Evolutionary conservation across 2,797 vertebrate genomes (phyloP).

Genomic region (Anabacerthia variegaticeps): DNA sequence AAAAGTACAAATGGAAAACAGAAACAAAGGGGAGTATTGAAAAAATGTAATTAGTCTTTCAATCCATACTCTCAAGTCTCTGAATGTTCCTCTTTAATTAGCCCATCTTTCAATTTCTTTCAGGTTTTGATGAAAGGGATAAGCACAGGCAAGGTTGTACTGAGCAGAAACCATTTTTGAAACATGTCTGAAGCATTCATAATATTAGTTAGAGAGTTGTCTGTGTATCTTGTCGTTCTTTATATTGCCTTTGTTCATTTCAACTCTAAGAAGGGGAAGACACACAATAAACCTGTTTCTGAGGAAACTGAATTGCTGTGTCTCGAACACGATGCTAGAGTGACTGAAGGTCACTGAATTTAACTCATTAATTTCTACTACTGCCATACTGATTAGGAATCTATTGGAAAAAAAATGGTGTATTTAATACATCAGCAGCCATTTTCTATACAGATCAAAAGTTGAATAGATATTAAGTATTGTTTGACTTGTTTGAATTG

Average conservation of each 20-base stretch:
- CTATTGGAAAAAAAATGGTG: neutral
- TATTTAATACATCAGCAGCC: neutral
- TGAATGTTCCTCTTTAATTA: conserved; percentile 42
- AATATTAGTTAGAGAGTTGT: neutral
- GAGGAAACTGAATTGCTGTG: neutral
- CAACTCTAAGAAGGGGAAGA: neutral
- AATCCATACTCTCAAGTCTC: conserved; percentile 1
- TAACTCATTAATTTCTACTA: neutral
- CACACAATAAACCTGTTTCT: neutral
- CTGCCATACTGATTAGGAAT: neutral
- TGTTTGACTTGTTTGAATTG: neutral
- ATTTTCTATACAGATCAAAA: neutral
- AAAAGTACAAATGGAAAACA: neutral
- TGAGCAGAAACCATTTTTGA: neutral
- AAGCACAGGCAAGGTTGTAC: neutral
- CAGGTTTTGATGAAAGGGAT: conserved; percentile 29
- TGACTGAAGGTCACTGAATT: neutral
- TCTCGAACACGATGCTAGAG: neutral
- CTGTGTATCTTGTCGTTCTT: neutral
- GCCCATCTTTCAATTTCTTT: conserved; percentile 35
- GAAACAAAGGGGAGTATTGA: conserved; percentile 14
- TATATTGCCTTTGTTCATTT: neutral
- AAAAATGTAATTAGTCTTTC: conserved; percentile 50
- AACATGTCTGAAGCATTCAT: neutral
- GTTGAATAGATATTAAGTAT: neutral